Evolutionary conservation across 2,797 vertebrate genomes (phyloP), one percentile per base, ranked within the genome.

Genomic region (Emydoidea blandingii): DNA sequence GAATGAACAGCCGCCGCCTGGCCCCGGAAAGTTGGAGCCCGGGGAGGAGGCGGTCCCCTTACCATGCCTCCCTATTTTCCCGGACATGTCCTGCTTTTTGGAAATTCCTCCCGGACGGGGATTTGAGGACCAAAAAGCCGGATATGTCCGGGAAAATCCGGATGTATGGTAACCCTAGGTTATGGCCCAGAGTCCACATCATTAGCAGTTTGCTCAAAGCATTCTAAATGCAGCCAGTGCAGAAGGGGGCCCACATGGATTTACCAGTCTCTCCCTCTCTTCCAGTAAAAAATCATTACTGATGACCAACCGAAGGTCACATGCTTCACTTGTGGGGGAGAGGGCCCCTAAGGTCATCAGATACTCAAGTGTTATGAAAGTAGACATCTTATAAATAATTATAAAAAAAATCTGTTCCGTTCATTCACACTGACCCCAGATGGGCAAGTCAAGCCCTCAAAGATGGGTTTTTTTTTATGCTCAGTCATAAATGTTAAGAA

Each of bases 301-400:
- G 92, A 94, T 98, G 97, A 97, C 97, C 98, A 97, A 94, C 74
- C 34, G 53, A 94, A 97, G 97, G 93, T 94, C 94, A 95, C 80
- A 94, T 49, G 34, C 83, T 94, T 93, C 97, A 97, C 85, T 53
- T 85, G 97, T 53, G 81, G 90, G 83, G 86, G 79, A 88, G n/a
- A 94, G 91, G 96, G 95, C 88, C 97, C 97, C 96, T 1, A 15
- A 96, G 97, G 96, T 98, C 10, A 6, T 95, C 94, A 98, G 95
- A 97, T 96, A 98, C 96, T 97, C 96, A 96, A 96, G 91, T 1
- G 0, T 97, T 98, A 98, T 97, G 94, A 98, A 98, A 98, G 84
- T 94, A 98, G 98, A 98, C 98, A 98, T 98, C 98, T 98, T 98
- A 98, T 98, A 98, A 98, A 98, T 98, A 98, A 98, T 98, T 98